phyloP scores from a whole-genome alignment of 1,140 invertebrate genomes.

The Drosophila sucinea region DNA sequence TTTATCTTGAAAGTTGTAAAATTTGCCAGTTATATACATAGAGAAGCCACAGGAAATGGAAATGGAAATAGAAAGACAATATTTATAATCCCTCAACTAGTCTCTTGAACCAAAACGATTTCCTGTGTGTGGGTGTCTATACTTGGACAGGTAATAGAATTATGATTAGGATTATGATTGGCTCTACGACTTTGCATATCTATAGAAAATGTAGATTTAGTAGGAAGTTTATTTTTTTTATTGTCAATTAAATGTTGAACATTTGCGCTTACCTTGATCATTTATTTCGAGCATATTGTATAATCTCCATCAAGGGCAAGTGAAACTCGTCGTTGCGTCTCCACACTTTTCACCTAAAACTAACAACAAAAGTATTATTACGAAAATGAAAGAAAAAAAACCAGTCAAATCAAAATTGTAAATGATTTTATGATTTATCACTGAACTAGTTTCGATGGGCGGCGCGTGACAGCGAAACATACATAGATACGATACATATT shows the following conservation, averaged over 20 bases:
- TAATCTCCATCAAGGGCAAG: constrained; percentile 56
- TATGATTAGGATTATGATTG: not conserved
- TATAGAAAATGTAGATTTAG: no score
- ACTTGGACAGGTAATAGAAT: not conserved
- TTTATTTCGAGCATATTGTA: not conserved
- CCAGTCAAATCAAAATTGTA: constrained; percentile 53
- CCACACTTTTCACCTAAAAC: constrained; percentile 22
- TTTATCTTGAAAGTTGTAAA: constrained; percentile 21
- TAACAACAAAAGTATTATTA: constrained; percentile 56
- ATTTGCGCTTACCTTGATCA: not conserved
- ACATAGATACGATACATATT: constrained; percentile 7
- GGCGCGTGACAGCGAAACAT: constrained; percentile 51
- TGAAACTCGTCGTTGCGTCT: constrained; percentile 57
- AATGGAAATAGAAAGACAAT: not conserved
- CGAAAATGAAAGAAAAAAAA: constrained; percentile 35
- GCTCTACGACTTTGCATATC: no score
- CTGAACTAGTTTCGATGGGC: constrained; percentile 68
- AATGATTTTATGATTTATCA: constrained; percentile 72
- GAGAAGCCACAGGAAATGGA: constrained; percentile 32
- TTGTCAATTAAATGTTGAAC: not conserved
- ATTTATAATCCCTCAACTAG: constrained; percentile 12
- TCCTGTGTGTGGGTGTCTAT: not conserved
- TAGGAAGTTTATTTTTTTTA: no score
- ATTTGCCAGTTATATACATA: constrained; percentile 39
- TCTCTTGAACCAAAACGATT: not conserved